A percentile compares a stretch with the other conserved stretches of the same genome.
These are phyloP conservation scores for Hestina assimilis DNA, from an alignment of 1,140 invertebrate genomes.

Conservation along the genomic window DNA sequence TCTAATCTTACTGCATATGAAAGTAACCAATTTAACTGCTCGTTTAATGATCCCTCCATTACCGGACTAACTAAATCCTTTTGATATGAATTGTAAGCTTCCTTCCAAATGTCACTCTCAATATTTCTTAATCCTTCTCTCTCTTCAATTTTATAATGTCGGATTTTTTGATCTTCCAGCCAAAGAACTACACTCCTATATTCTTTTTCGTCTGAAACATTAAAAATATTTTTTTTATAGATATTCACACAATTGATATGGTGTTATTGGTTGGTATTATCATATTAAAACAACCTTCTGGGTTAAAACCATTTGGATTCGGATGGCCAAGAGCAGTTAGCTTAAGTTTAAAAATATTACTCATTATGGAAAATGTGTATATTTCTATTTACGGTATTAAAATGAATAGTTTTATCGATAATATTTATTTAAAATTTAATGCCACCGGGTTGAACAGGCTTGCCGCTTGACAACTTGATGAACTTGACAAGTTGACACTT, in stretches of 20 bases:
- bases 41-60: slow-evolving; percentile 59
- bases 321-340: slow-evolving; percentile 87
- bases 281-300: slow-evolving; percentile 80
- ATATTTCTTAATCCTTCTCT: slow-evolving; percentile 84
- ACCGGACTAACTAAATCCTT: slow-evolving; percentile 84
- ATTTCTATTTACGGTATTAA: not conserved
- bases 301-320: slow-evolving; percentile 83
- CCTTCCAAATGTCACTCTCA: slow-evolving; percentile 82
- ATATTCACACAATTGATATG: no score
- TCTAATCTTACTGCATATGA: slow-evolving; percentile 90
- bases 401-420: no score
- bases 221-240: slow-evolving; percentile 1
- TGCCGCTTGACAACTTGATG: no score
- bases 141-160: slow-evolving; percentile 92
- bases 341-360: slow-evolving; percentile 85
- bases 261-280: not conserved
- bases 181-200: slow-evolving; percentile 91
- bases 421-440: not conserved
- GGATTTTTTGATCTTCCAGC: slow-evolving; percentile 97
- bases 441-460: no score
- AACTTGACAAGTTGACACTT: no score
- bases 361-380: slow-evolving; percentile 29
- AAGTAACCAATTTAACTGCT: slow-evolving; percentile 92
- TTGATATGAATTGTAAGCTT: slow-evolving; percentile 87
- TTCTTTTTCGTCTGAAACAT: slow-evolving; percentile 84